Evolutionary conservation across 2,888 invertebrate species (phyloP), one percentile per base, ranked within the genome.

Genomic region (Smittia sp.): DNA sequence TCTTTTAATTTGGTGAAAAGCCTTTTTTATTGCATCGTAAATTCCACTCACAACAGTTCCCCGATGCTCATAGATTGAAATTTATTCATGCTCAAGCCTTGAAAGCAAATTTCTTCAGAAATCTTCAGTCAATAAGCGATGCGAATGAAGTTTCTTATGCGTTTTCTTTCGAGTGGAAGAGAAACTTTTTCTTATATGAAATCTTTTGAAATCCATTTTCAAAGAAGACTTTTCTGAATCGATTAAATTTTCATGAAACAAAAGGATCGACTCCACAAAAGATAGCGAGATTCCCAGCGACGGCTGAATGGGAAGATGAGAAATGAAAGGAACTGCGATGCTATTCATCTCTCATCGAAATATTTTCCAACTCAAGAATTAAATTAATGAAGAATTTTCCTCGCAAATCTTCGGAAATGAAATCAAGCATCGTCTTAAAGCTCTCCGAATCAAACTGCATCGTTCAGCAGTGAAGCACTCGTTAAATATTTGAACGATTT

Each of bases 21-120:
- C 46, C 15, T 46, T 46, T 46, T n/a, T 46, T 46, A 46, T 46
- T 46, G 46, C 46, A 46, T 46, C 46, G 15, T 46, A 46, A 46
- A 46, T 58, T 18, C 15, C 4, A 15, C 18, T 18, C 58, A 58
- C 18, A 4, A 58, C 15, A 15, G 20, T 24, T 58, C 24, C 58
- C 13, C 18, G n/a, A 46, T 46, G 15, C n/a, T 46, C 11, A 46
- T 13, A n/a, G n/a, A 15, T 13, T 2, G 15, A 11, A 15, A 46
- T 46, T 46, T 46, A n/a, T 46, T 46, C 46, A n/a, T n/a, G n/a
- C n/a, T n/a, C n/a, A n/a, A n/a, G n/a, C n/a, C n/a, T 46, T 15
- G 32, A 9, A 32, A 32, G 9, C 9, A 32, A 32, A 32, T 6
- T 46, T 46, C 46, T 46, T 46, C n/a, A 11, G 46, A n/a, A n/a